Evolutionary conservation across 2,797 vertebrate genomes (phyloP).

Genomic region (Sebastiscus tertius): DNA sequence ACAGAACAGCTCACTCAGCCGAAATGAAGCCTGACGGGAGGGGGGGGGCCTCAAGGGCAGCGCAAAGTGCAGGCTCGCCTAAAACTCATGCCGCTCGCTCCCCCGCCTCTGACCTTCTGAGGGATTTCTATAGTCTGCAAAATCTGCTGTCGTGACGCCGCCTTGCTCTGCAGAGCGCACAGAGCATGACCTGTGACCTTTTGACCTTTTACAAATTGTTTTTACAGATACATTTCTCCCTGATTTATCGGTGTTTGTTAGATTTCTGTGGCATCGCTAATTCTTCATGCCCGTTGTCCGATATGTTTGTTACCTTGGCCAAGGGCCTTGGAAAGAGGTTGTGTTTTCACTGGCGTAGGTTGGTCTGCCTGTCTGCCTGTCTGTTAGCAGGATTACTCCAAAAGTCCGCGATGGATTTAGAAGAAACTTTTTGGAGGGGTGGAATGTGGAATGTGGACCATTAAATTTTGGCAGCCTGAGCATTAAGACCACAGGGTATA

Average conservation of each 20-base stretch:
- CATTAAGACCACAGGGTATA: too few relatives aligned
- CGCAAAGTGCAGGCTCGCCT: conserved; percentile 17
- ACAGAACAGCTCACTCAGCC: conserved; percentile 44
- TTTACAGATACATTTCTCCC: background rate
- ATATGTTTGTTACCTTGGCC: too few relatives aligned
- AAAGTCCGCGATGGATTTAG: too few relatives aligned
- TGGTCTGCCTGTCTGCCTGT: too few relatives aligned
- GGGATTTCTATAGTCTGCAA: background rate
- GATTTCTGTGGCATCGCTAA: background rate
- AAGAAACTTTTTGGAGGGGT: too few relatives aligned
- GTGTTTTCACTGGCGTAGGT: too few relatives aligned
- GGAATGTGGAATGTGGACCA: too few relatives aligned
- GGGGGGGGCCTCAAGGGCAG: conserved; percentile 5
- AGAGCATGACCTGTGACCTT: background rate
- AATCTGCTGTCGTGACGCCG: background rate
- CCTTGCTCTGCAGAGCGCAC: background rate
- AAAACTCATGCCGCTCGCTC: background rate
- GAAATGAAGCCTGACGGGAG: conserved; percentile 25
- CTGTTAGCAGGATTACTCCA: too few relatives aligned
- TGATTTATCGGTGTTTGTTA: background rate
- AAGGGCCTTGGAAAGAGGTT: too few relatives aligned
- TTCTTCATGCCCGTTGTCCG: too few relatives aligned
- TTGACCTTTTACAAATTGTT: background rate
- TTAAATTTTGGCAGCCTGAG: too few relatives aligned
- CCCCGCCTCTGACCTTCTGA: conserved; percentile 17